Base-by-base conservation (phyloP, 1,140 invertebrate genomes). In the Coenobita brevimanus region DNA sequence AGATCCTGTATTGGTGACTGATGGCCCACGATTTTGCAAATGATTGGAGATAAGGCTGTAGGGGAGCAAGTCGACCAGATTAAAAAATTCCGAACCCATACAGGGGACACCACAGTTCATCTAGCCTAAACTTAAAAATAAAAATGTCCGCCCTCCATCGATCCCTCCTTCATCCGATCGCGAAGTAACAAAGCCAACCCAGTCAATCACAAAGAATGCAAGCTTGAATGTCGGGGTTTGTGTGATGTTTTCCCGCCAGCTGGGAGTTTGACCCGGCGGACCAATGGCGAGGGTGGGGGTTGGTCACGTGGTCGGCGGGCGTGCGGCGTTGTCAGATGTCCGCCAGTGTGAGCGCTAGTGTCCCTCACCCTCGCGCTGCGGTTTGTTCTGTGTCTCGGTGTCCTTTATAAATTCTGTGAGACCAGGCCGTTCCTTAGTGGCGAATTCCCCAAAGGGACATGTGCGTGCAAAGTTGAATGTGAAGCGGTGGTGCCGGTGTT, bases 191-290 rank as follows among this genome's bases (percentile, higher is more conserved):
- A 76, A 85, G 82, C 82, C 71, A 50, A 85, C 54, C 24, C 82
- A 76, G 33, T 83, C 80, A 82, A 73, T 64, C 82, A 76, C 71
- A 76, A 81, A 87, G 84, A 80, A 81, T 87, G 76, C 67, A 62
- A 71, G 60, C n/a, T 87, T 87, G 84, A 87, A 87, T 17, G 84
- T 81, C 38, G 78, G 78, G 76, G 57, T 87, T 76, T 76, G 69
- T 85, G 82, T 85, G 82, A 85, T 85, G 82, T 85, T 87, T 87
- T 87, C 76, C 76, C 84, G 84, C 84, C 76, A 80, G 21, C 4
- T 43, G 24, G 60, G 84, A 87, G 84, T 54, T 43, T 6, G 62
- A 36, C 38, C 21, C 60, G 57, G 57, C 17, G 8, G 67, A 62
- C 84, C 84, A 87, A 87, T 87, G 24, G 36, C 54, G 24, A 30